Base-by-base conservation (phyloP, 2,888 invertebrate species). In the Microplitis deprimator region DNA sequence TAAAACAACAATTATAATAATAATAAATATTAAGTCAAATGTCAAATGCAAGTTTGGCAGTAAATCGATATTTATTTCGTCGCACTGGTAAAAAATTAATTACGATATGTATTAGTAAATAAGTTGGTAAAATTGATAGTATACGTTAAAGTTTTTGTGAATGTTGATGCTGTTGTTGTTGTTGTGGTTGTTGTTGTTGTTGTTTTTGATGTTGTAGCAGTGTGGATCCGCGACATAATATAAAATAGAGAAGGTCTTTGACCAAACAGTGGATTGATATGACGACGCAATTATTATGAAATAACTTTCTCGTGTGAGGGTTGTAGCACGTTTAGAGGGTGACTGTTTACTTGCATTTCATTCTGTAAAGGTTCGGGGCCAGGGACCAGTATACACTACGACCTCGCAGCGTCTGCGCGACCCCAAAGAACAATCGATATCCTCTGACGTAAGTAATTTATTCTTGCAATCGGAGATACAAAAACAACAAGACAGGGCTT, bases 391-490 rank as follows among this genome's bases (percentile, higher is more conserved):
- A 80, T 79, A 77, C 68, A 78, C 78, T 75, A 79, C 79, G 77
- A 79, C 79, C 13, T 29, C 6, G 60, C n/a, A 16, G 84, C 86
- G 87, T 85, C 75, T 86, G 87, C 88, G 85, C 85, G 84, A 85
- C 84, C 85, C 83, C 83, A 83, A 82, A 80, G 79, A 83, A 85
- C 83, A 87, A 88, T 88, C 88, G 87, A 88, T 88, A 88, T 80
- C 78, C 82, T 84, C 83, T 85, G 86, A 85, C 87, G 86, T 86
- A 86, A 83, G 81, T 80, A 79, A 77, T 80, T 68, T 73, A 77
- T 77, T 77, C 74, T 69, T 62, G 59, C 61, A 64, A 39, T 38
- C 16, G 38, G 38, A 73, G 20, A 73, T 73, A 73, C 76, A 70
- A 65, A 17, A 39, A 62, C 70, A 40, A 67, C 29, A 50, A 39